phyloP scores from a whole-genome alignment of 2,797 vertebrate genomes.

The Ctenopoma multispine region DNA sequence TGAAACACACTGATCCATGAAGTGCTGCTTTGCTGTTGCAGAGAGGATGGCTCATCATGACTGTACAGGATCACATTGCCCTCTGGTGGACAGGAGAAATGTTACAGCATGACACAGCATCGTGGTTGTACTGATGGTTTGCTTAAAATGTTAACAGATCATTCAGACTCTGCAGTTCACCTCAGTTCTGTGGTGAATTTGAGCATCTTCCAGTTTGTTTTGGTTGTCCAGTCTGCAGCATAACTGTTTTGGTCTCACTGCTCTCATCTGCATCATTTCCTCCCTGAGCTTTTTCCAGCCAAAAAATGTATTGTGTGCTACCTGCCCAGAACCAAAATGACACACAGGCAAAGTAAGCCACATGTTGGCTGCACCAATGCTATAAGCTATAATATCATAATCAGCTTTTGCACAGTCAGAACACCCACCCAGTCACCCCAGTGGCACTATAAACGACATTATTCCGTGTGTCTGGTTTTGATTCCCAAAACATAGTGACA shows the following conservation, averaged over 20 bases:
- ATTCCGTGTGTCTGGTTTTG: background rate
- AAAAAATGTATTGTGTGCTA: background rate
- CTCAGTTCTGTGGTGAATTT: no score
- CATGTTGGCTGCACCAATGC: background rate
- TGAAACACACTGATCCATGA: background rate
- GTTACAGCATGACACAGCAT: conserved; percentile 71
- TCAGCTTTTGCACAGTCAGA: conserved; percentile 21
- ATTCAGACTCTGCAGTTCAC: background rate
- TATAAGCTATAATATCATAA: background rate
- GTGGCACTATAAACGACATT: background rate
- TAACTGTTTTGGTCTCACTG: background rate
- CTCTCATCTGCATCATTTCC: background rate
- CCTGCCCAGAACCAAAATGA: background rate
- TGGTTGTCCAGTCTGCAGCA: background rate
- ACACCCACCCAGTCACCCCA: background rate
- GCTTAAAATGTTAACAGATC: background rate
- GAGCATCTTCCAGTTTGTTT: background rate
- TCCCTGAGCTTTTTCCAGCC: no score
- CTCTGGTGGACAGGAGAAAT: conserved; percentile 47
- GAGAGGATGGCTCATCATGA: background rate
- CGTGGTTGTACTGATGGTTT: background rate
- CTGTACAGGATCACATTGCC: conserved; percentile 36
- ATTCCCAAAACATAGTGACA: conserved; percentile 6
- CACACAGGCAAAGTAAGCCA: background rate
- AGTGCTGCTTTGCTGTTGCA: conserved; percentile 1